Percentiles rank a stretch among this genome's conserved stretches.
phyloP scores from a whole-genome alignment of 2,888 invertebrate genomes.

The Pterostichus madidus region DNA sequence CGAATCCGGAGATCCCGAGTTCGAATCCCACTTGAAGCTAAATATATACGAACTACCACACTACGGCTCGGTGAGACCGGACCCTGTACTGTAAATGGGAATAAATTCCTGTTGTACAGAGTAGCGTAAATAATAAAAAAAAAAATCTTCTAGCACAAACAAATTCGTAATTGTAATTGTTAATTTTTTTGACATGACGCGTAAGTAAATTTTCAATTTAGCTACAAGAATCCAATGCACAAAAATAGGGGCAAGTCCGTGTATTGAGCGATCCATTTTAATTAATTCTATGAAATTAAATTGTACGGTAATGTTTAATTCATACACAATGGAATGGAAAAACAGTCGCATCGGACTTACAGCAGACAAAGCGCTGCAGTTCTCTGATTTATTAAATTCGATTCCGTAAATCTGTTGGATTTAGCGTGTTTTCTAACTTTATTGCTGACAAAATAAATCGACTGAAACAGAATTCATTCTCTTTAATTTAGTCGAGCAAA shows the following conservation, averaged over 20 bases:
- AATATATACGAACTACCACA: no score
- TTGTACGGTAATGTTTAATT: conserved; percentile 59
- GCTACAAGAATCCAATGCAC: neutral
- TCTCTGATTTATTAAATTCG: conserved; percentile 62
- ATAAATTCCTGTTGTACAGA: no score
- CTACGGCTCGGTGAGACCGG: no score
- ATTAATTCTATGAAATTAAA: conserved; percentile 61
- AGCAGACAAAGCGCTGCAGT: conserved; percentile 52
- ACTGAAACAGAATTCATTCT: conserved; percentile 58
- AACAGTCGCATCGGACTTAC: conserved; percentile 46
- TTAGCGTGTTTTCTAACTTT: conserved; percentile 62
- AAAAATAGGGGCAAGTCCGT: neutral
- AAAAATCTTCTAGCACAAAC: no score
- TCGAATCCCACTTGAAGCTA: no score
- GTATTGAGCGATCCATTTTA: conserved; percentile 52
- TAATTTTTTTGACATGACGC: no score
- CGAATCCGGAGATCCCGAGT: no score
- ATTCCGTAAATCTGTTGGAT: conserved; percentile 62
- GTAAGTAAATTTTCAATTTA: no score
- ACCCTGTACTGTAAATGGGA: no score
- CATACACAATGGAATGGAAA: conserved; percentile 61
- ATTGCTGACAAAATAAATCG: conserved; percentile 63
- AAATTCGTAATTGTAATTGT: no score
- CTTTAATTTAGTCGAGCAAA: conserved; percentile 57
- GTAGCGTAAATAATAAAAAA: no score